Conservation (phyloP, 2,797 vertebrate genomes). For the Bryconaethiops microstoma region DNA sequence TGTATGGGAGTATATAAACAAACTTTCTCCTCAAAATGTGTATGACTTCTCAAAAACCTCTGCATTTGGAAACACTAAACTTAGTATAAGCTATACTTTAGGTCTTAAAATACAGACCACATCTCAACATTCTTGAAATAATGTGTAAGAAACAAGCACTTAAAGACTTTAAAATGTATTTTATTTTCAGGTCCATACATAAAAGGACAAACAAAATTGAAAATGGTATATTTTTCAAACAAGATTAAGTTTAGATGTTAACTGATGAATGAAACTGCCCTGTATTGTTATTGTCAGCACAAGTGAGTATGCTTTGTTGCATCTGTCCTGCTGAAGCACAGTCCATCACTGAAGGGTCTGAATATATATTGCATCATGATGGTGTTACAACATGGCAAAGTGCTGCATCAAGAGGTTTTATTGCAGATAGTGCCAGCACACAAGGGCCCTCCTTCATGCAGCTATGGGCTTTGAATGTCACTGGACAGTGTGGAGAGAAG, state of each 20-base stretch:
- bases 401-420: slow-evolving; percentile 70
- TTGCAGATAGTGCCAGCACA: slow-evolving; percentile 64
- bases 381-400: slow-evolving; percentile 55
- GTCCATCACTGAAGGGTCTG: slow-evolving; percentile 56
- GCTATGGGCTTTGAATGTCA: slow-evolving; percentile 52
- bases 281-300: slow-evolving; percentile 32
- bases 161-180: slow-evolving; percentile 29
- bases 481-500: slow-evolving; percentile 31
- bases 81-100: not conserved
- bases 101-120: not conserved
- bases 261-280: slow-evolving; percentile 34
- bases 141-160: not conserved
- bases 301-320: slow-evolving; percentile 51
- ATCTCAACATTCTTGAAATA: not conserved
- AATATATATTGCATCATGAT: slow-evolving; percentile 57
- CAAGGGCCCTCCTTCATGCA: slow-evolving; percentile 61
- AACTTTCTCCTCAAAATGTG: too few relatives aligned
- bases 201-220: slow-evolving; percentile 51
- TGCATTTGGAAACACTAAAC: too few relatives aligned
- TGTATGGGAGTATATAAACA: too few relatives aligned
- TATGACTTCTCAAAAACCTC: too few relatives aligned
- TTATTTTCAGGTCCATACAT: slow-evolving; percentile 40
- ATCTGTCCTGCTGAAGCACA: slow-evolving; percentile 48
- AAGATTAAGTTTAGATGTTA: slow-evolving; percentile 2
- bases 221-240: slow-evolving; percentile 30